Evolutionary conservation across 2,888 invertebrate species (phyloP).

Genomic region (Philaethria dido): DNA sequence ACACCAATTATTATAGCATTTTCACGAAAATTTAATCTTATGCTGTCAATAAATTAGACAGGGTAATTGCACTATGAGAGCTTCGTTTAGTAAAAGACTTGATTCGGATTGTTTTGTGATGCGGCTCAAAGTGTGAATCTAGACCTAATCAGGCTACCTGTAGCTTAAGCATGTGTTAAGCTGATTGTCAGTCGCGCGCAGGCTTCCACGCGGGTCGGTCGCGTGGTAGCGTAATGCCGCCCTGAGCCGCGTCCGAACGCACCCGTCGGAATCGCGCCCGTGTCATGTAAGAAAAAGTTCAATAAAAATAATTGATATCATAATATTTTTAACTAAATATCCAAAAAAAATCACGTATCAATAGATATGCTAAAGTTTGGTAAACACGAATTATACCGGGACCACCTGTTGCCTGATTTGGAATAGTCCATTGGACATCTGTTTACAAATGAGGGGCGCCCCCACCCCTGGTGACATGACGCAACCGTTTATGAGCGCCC

Average conservation of each 20-base stretch:
- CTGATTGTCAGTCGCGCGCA: conserved; percentile 76
- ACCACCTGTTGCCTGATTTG: conserved; percentile 79
- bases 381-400: conserved; percentile 37
- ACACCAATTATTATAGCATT: too few relatives aligned
- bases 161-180: conserved; percentile 62
- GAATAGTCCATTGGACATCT: conserved; percentile 67
- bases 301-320: conserved; percentile 9
- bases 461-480: conserved; percentile 69
- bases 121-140: conserved; percentile 7
- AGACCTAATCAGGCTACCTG: conserved; percentile 74
- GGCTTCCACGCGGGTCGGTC: conserved; percentile 77
- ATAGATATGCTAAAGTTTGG: background rate
- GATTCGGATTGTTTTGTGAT: background rate
- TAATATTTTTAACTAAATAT: conserved; percentile 7
- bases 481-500: conserved; percentile 75
- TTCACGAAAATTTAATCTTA: too few relatives aligned
- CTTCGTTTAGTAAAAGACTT: background rate
- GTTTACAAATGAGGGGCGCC: conserved; percentile 77
- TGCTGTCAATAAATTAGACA: background rate
- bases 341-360: conserved; percentile 3
- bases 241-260: conserved; percentile 59
- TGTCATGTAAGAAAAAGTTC: conserved; percentile 39
- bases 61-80: background rate
- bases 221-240: conserved; percentile 63
- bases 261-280: conserved; percentile 47